Percentiles rank a stretch among this genome's conserved stretches.
phyloP scores from a whole-genome alignment of 2,113 vertebrate genomes.

The Phaethornis superciliosus region DNA sequence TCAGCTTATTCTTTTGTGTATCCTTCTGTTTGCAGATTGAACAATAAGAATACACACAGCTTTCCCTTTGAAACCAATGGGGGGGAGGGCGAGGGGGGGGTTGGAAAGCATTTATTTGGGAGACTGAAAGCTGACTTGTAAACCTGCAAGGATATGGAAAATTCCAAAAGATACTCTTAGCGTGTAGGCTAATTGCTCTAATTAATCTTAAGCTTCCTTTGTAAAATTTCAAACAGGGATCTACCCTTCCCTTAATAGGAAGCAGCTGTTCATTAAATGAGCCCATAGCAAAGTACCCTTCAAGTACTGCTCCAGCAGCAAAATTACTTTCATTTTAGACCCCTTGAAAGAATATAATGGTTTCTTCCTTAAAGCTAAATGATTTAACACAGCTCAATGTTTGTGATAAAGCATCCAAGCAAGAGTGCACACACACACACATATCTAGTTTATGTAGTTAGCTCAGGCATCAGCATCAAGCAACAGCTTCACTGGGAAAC shows the following conservation, averaged over 20 bases:
- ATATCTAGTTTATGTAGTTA: background rate
- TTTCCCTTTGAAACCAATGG: background rate
- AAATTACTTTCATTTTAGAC: background rate
- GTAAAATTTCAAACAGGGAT: background rate
- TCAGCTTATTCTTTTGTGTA: background rate
- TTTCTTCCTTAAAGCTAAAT: background rate
- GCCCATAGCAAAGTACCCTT: background rate
- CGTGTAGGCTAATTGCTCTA: background rate
- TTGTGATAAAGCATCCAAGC: background rate
- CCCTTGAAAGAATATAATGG: background rate
- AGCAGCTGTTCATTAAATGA: conserved; percentile 2
- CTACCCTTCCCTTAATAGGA: conserved; percentile 12
- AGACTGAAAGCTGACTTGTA: background rate
- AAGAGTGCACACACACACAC: background rate
- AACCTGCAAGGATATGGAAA: background rate
- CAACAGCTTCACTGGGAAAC: background rate
- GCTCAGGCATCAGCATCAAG: background rate
- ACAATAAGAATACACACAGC: background rate
- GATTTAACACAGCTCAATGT: background rate
- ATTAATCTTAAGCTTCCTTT: conserved; percentile 4
- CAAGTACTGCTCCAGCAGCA: background rate
- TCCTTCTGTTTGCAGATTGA: background rate
- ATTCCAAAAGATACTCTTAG: background rate
- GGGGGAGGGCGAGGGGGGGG: too few relatives aligned
- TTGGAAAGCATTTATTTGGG: background rate